A percentile compares a stretch with the other conserved stretches of the same genome.
These are phyloP conservation scores for Pipa parva DNA, from an alignment of 2,113 vertebrate species.

Conservation along the genomic window DNA sequence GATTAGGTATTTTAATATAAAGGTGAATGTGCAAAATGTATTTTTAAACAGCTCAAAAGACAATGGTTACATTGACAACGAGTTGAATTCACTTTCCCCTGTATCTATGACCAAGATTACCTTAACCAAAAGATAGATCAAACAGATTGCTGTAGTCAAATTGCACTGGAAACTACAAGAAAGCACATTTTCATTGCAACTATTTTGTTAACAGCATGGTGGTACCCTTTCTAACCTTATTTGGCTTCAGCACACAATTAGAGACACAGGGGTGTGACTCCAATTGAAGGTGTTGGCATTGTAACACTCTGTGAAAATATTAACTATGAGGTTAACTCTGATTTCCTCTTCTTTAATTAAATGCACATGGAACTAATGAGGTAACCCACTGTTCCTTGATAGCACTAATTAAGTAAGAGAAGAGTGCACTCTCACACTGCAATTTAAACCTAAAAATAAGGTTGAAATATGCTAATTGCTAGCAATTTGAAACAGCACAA, in stretches of 20 bases:
- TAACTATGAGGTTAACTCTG: constrained; percentile 94
- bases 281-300: constrained; percentile 93
- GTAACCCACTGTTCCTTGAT: constrained; percentile 95
- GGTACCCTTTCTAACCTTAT: constrained; percentile 76
- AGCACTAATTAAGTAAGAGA: constrained; percentile 93
- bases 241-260: constrained; percentile 82
- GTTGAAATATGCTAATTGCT: constrained; percentile 89
- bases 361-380: constrained; percentile 96
- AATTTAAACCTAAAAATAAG: constrained; percentile 94
- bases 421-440: constrained; percentile 84
- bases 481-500: constrained; percentile 81
- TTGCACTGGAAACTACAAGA: constrained; percentile 53
- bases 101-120: constrained; percentile 21
- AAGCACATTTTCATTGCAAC: constrained; percentile 62
- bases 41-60: constrained; percentile 29
- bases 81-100: constrained; percentile 28
- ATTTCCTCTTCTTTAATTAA: constrained; percentile 97
- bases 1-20: too few relatives aligned
- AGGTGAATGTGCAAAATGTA: too few relatives aligned
- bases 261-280: constrained; percentile 92
- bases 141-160: constrained; percentile 46
- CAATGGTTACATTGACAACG: constrained; percentile 4
- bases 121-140: constrained; percentile 32
- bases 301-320: constrained; percentile 94
- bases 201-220: constrained; percentile 74